Evolutionary conservation across 2,888 invertebrate genomes (phyloP), one percentile per base, ranked within the genome.

Genomic region (Actias luna): DNA sequence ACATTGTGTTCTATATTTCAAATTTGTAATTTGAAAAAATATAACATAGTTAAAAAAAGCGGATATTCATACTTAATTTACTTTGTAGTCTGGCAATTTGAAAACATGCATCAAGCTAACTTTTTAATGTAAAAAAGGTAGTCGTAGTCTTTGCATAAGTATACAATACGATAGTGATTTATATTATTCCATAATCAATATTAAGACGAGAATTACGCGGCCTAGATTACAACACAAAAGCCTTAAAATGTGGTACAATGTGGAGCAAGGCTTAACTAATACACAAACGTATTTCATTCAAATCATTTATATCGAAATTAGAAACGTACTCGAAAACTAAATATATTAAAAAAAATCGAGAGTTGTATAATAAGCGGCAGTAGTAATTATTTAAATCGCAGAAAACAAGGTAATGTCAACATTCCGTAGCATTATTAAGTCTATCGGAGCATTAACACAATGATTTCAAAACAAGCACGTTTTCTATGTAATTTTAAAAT

Each of bases 261-360:
- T 77, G 58, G 77, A 72, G 62, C 77, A 74, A 78, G 75, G 78
- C 42, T 73, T 75, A 67, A 73, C 74, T 73, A 71, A 75, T 72
- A 68, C 64, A 62, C 63, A 39, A 14, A n/a, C 14, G 29, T 52
- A 29, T 55, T 55, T 29, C 25, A 52, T 25, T 55, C 22, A 50
- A 25, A n/a, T 16, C 14, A 55, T 29, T 29, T 55, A 0, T 65
- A 63, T 64, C 62, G 64, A 71, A 74, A 63, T 62, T 67, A 67
- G 63, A 65, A 29, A 33, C 27, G 39, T 29, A 57, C 42, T 57
- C 16, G 2, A 14, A 29, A 29, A 25, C 8, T 42, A 50, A 50
- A 12, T 10, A 16, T 50, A 12, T 25, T 42, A n/a, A 42, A 18
- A n/a, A 18, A 10, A 25, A 22, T 0, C 2, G 8, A 29, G 16